Evolutionary conservation across 2,113 vertebrate genomes (phyloP).

Genomic region (Tretioscincus oriximinensis): DNA sequence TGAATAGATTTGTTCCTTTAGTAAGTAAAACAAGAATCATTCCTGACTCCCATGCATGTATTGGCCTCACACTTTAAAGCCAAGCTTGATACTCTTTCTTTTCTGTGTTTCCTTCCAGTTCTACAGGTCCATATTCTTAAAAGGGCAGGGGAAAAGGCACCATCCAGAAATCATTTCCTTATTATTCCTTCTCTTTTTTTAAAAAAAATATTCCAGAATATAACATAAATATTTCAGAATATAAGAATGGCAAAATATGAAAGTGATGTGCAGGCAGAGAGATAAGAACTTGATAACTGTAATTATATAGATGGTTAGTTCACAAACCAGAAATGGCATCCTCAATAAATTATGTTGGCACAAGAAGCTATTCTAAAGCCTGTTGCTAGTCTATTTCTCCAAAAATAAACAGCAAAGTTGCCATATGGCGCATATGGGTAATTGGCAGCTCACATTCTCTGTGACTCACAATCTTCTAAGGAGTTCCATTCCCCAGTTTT

Average conservation of each 20-base stretch:
- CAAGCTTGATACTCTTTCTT: neutral
- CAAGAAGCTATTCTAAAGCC: neutral
- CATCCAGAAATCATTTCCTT: no score
- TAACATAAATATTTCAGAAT: no score
- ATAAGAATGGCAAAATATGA: no score
- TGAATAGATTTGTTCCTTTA: neutral
- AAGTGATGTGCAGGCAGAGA: no score
- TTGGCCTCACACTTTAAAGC: neutral
- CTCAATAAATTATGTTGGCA: neutral
- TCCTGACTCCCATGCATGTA: neutral
- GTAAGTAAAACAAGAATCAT: fast-evolving
- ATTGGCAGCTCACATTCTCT: neutral
- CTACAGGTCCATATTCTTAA: constrained; percentile 1
- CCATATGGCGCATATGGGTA: neutral
- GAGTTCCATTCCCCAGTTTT: neutral
- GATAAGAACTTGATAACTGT: neutral
- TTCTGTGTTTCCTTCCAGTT: neutral
- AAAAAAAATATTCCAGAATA: neutral
- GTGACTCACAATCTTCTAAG: neutral
- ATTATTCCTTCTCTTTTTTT: neutral
- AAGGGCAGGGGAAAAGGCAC: fast-evolving
- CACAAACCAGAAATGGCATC: neutral
- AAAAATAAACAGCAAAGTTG: neutral
- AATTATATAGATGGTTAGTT: neutral
- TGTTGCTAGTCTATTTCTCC: neutral